Evolutionary conservation across 2,888 invertebrate species (phyloP).

Genomic region (Pilophorus perplexus): DNA sequence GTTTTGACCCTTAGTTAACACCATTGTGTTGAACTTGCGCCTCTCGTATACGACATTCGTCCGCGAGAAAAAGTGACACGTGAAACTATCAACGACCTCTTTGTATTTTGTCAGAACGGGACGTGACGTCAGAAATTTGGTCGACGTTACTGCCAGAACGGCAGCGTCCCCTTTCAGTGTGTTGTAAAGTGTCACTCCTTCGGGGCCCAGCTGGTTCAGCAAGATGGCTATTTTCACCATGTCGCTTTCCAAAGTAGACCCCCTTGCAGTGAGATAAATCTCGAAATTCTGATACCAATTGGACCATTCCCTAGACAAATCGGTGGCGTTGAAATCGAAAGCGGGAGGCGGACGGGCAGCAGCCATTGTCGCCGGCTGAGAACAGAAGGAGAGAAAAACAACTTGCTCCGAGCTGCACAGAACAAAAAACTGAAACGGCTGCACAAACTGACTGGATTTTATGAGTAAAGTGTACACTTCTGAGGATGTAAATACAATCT

Average conservation of each 20-base stretch:
- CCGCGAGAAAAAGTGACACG: neutral
- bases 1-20: neutral
- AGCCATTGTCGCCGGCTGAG: too few species aligned
- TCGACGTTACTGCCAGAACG: neutral
- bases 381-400: too few species aligned
- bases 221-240: neutral
- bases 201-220: neutral
- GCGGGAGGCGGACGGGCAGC: neutral
- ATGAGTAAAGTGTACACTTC: too few species aligned
- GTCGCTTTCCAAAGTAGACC: too few species aligned
- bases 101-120: neutral
- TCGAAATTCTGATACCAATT: neutral
- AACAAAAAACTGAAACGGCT: too few species aligned
- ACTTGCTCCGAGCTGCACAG: too few species aligned
- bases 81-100: neutral
- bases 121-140: too few species aligned
- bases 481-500: too few species aligned
- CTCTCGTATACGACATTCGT: neutral
- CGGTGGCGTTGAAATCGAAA: neutral
- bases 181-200: neutral
- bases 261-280: neutral
- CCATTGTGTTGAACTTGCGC: neutral
- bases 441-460: too few species aligned
- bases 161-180: neutral
- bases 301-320: neutral